Evolutionary conservation across 1,140 invertebrate species (phyloP), one percentile per base, ranked within the genome.

Genomic region (Latrodectus geometricus): DNA sequence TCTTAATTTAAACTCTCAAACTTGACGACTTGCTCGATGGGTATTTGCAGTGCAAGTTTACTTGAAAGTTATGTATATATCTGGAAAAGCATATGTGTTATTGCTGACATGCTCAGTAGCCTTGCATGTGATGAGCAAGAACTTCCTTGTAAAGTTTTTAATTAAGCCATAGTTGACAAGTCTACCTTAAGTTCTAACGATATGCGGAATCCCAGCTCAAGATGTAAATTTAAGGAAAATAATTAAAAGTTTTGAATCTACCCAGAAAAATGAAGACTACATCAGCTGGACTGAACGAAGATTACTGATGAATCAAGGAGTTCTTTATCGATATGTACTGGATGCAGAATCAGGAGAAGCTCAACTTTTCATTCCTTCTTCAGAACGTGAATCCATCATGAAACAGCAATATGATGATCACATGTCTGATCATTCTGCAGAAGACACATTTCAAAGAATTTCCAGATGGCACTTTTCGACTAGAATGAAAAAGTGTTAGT

Each of bases 11-110:
- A 91, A 90, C 86, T 90, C 92, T 76, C 90, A 91, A 4, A 89
- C 87, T 8, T 91, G 90, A 69, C 77, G 92, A 69, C 84, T 93
- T 23, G 90, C 91, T 7, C 81, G 92, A 17, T 93, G 92, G 92
- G 87, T 91, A 80, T 49, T 93, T 12, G 89, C 91, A 88, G 79
- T 93, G 50, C 91, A 92, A 88, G 91, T 92, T 82, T 92, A 91
- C 23, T 92, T 90, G 87, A 91, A 90, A n/a, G 89, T 93, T 3
- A 82, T 88, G 3, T 91, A 92, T 88, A 88, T 91, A 23, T 89
- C 89, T 50, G 91, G 91, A 8, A 88, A 81, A 15, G 35, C 88
- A 8, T 89, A 92, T 76, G n/a, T n/a, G 54, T 84, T 1, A 90
- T 91, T 20, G 89, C 90, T 5, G 91, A 91, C 79, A 89, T 89